These are phyloP conservation scores for Sebastes oblongus DNA, from an alignment of 2,797 vertebrate species.

Conservation along the genomic window DNA sequence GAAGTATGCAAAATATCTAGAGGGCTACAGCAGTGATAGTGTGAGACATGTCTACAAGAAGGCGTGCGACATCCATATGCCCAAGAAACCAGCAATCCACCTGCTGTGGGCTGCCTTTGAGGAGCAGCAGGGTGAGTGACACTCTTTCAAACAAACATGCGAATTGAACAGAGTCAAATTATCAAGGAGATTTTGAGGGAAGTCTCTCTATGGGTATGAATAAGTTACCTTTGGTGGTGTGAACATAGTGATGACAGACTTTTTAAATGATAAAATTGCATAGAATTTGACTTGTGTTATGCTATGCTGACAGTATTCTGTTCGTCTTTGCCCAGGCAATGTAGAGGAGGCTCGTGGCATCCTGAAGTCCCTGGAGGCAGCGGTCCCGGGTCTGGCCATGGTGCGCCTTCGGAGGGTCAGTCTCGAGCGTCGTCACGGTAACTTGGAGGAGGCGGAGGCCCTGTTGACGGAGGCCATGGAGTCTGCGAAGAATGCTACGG, in stretches of 20 bases:
- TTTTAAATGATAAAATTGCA: neutral
- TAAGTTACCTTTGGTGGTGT: no score
- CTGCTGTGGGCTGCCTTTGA: conserved; percentile 98
- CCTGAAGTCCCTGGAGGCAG: conserved; percentile 88
- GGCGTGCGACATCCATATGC: conserved; percentile 93
- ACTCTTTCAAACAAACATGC: neutral
- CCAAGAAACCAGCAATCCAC: conserved; percentile 93
- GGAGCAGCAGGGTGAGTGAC: conserved; percentile 92
- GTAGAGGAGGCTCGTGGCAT: conserved; percentile 91
- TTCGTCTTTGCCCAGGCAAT: conserved; percentile 79
- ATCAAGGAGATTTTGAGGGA: neutral
- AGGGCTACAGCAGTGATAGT: conserved; percentile 95
- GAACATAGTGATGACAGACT: neutral
- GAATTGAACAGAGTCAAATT: neutral
- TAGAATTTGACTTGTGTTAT: neutral
- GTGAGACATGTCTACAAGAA: conserved; percentile 97
- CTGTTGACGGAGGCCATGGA: conserved; percentile 91
- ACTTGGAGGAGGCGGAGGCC: conserved; percentile 91
- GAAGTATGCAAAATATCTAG: conserved; percentile 99
- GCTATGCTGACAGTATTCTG: neutral
- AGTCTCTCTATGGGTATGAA: neutral
- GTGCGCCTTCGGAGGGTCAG: conserved; percentile 94
- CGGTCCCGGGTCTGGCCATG: conserved; percentile 91
- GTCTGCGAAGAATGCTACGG: conserved; percentile 83
- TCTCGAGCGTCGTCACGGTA: conserved; percentile 93